These are phyloP conservation scores for Oryctolagus cuniculus DNA, from an alignment of 2,113 vertebrate genomes.

Conservation along the genomic window DNA sequence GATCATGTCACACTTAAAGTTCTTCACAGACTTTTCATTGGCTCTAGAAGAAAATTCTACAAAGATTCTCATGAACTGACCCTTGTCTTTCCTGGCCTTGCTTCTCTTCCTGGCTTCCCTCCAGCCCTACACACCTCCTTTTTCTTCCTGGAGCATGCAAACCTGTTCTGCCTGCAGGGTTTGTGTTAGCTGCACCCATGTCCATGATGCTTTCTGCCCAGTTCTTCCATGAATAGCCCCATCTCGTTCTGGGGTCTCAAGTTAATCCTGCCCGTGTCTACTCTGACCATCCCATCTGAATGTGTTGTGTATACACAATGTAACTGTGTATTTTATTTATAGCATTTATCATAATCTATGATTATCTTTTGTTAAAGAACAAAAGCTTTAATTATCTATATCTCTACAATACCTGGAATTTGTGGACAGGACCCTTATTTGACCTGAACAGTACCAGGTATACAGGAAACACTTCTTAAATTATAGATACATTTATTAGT, in stretches of 20 bases:
- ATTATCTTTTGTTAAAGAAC: neutral
- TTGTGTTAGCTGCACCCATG: neutral
- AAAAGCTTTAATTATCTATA: neutral
- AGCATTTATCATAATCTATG: neutral
- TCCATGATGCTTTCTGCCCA: neutral
- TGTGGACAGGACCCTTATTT: neutral
- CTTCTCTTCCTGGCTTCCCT: neutral
- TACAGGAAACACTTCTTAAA: neutral
- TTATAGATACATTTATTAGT: neutral
- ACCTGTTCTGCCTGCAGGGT: neutral
- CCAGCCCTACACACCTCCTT: neutral
- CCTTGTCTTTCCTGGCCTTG: neutral
- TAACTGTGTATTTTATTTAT: neutral
- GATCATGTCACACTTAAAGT: neutral
- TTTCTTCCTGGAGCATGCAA: neutral
- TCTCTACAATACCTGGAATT: neutral
- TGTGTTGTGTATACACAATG: neutral
- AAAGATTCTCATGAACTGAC: neutral
- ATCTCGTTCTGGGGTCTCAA: neutral
- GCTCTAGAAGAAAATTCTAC: neutral
- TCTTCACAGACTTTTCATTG: slow-evolving; percentile 28
- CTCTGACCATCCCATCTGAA: neutral
- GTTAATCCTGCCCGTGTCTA: neutral
- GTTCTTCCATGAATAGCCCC: neutral
- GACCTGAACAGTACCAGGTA: neutral